Evolutionary conservation across 2,113 vertebrate species (phyloP), one percentile per base, ranked within the genome.

Genomic region (Peromyscus polionotus): DNA sequence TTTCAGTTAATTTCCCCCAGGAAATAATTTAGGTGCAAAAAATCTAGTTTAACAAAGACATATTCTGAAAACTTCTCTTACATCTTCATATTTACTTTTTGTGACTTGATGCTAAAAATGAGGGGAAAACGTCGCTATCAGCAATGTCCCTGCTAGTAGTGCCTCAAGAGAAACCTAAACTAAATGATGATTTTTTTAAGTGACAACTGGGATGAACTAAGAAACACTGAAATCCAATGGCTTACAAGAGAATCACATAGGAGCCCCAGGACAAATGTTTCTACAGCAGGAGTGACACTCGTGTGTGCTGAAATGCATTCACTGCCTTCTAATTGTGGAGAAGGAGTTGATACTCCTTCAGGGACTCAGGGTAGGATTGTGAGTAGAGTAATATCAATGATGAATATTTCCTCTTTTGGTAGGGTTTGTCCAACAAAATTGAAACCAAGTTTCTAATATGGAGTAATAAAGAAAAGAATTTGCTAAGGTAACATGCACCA

Each of bases 251-350:
- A 88, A 51, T 59, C 77, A 65, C 24, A 7, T 2, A 36, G 14
- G 10, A 92, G 7, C 19, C 9, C 1, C 14, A 85, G 16, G 51
- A 75, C 33, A 80, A 19, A 67, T 8, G 10, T 26, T 19, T 54
- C 24, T 33, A 10, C 26, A 14, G 0, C 0, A 0, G 19, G 45
- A 76, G 20, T 13, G 73, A 2, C 14, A 24, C 24, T 61, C 3
- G 0, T 7, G 1, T 76, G 45, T n/a, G 16, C 0, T 1, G 7
- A 61, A 2, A 7, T 10, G 0, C 0, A 24, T 24, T 76, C 61
- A 16, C 3, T 9, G 8, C 22, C 28, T 77, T 45, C 48, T 51
- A 45, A 31, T 28, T 36, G 0, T 10, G 76, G n/a, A 63, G 10
- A 1, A 1, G 3, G 6, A 7, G 7, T 48, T 59, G 31, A 68